phyloP scores from a whole-genome alignment of 2,888 invertebrate genomes.

The Ethmia dodecea region DNA sequence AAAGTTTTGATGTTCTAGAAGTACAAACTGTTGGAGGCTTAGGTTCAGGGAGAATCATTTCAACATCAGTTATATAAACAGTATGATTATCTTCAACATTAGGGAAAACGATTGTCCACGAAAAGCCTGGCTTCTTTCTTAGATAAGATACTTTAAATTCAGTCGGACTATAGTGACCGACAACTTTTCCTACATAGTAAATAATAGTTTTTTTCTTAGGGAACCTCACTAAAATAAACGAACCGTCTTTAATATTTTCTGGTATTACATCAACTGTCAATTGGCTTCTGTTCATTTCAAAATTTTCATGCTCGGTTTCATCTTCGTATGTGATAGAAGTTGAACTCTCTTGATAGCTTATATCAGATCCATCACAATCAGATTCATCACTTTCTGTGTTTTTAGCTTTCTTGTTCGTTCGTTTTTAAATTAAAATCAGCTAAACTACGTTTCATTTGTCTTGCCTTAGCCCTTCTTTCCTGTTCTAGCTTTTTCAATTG shows the following conservation, averaged over 20 bases:
- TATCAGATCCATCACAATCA: neutral
- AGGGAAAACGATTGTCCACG: constrained; percentile 9
- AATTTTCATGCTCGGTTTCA: neutral
- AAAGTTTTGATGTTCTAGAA: constrained; percentile 11
- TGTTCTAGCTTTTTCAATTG: neutral
- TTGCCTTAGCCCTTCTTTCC: neutral
- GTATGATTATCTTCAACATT: constrained; percentile 12
- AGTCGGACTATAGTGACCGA: constrained; percentile 11
- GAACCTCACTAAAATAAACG: neutral
- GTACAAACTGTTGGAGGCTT: constrained; percentile 12
- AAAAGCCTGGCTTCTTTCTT: constrained; percentile 8
- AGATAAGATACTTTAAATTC: constrained; percentile 13
- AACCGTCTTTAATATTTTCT: neutral
- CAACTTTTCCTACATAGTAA: constrained; percentile 12
- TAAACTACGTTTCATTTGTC: neutral
- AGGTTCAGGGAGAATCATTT: constrained; percentile 13
- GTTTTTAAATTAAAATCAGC: neutral
- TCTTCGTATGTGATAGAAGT: neutral
- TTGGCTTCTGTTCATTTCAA: neutral
- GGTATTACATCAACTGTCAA: neutral
- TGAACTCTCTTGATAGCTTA: constrained; percentile 3
- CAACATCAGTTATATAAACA: constrained; percentile 14
- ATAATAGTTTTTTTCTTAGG: constrained; percentile 3
- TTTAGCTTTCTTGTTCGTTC: neutral
- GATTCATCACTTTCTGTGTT: neutral